phyloP scores from a whole-genome alignment of 2,797 vertebrate species.

The Lemur catta region DNA sequence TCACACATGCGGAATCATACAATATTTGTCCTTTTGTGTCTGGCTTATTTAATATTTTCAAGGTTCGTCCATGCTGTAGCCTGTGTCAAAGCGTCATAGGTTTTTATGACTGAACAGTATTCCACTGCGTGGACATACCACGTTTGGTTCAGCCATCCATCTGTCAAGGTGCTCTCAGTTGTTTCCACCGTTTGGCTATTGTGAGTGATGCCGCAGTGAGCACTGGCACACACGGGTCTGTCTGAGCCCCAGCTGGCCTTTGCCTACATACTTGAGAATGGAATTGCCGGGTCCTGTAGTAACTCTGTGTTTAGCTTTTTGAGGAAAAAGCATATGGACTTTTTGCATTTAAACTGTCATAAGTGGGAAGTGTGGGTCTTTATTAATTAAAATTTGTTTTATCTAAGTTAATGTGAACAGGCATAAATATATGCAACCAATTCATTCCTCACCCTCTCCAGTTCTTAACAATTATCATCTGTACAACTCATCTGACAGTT shows the following conservation, averaged over 20 bases:
- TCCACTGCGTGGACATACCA: not conserved
- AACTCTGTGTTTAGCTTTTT: not conserved
- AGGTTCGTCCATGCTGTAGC: not conserved
- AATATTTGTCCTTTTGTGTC: not conserved
- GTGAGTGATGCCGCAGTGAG: not conserved
- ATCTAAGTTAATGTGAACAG: not conserved
- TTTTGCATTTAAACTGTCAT: not conserved
- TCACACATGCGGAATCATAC: not conserved
- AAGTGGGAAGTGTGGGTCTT: constrained; percentile 8
- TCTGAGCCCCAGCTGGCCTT: not conserved
- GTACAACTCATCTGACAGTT: constrained; percentile 19
- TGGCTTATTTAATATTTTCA: not conserved
- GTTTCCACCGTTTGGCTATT: not conserved
- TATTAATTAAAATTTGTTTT: constrained; percentile 38
- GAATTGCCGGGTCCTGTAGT: not conserved
- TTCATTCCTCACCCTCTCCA: constrained; percentile 4
- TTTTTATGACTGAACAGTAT: not conserved
- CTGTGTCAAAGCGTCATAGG: not conserved
- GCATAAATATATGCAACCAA: not conserved
- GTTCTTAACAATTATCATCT: constrained; percentile 6
- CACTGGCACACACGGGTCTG: accelerated
- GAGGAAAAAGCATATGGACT: not conserved
- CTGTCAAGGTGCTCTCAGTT: not conserved
- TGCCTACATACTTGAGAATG: not conserved
- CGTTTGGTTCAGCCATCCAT: not conserved